A percentile compares a stretch with the other conserved stretches of the same genome.
phyloP scores from a whole-genome alignment of 2,113 vertebrate species.

The Anarhynchus alexandrinus region DNA sequence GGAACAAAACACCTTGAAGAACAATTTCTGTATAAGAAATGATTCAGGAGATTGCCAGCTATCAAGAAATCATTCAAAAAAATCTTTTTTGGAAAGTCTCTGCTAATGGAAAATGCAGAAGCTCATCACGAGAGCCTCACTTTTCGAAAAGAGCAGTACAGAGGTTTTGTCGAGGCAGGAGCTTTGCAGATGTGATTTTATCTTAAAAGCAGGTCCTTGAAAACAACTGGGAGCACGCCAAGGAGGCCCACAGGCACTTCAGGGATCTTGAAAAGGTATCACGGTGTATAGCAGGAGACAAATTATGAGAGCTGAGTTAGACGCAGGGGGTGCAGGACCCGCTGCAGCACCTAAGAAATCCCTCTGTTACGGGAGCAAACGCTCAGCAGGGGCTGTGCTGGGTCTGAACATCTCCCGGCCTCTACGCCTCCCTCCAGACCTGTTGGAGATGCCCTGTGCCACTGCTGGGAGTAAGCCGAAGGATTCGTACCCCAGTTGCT shows the following conservation, averaged over 20 bases:
- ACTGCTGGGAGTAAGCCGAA: not conserved
- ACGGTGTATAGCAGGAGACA: not conserved
- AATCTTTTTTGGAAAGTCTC: not conserved
- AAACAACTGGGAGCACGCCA: not conserved
- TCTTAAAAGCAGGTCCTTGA: constrained; percentile 25
- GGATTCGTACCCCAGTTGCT: not conserved
- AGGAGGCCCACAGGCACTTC: not conserved
- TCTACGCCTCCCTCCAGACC: not conserved
- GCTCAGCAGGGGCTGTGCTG: not conserved
- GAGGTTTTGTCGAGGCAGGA: not conserved
- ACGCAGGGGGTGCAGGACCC: not conserved
- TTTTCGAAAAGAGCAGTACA: not conserved
- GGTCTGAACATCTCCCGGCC: not conserved
- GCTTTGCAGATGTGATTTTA: not conserved
- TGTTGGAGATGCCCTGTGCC: not conserved
- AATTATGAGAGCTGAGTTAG: not conserved
- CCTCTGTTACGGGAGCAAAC: not conserved
- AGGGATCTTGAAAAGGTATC: not conserved
- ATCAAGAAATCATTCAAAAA: not conserved
- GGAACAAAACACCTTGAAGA: not conserved
- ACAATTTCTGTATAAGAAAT: not conserved
- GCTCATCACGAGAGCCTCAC: not conserved
- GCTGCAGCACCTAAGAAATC: not conserved
- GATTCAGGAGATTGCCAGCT: not conserved
- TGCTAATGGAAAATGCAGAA: constrained; percentile 12